These are phyloP conservation scores for Mesoligia furuncula DNA, from an alignment of 2,888 invertebrate genomes.

Conservation along the genomic window DNA sequence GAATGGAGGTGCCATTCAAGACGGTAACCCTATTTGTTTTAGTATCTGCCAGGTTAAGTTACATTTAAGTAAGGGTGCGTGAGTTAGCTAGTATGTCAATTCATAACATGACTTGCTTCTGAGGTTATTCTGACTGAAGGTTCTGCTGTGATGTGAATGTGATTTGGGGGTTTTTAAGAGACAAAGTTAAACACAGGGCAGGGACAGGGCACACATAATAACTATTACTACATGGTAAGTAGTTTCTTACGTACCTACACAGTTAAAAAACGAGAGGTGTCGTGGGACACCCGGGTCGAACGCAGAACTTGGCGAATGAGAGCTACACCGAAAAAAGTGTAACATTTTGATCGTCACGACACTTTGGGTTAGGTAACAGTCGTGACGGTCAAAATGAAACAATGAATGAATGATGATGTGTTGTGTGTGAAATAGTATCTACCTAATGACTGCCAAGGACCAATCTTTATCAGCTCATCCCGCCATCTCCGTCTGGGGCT, in stretches of 20 bases:
- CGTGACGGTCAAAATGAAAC: too few relatives aligned
- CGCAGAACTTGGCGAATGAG: too few relatives aligned
- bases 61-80: constrained; percentile 7
- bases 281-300: too few relatives aligned
- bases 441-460: not conserved
- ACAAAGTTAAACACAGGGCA: not conserved
- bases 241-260: too few relatives aligned
- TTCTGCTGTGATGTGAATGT: not conserved
- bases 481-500: too few relatives aligned
- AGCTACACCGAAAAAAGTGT: too few relatives aligned
- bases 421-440: not conserved
- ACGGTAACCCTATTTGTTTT: constrained; percentile 36
- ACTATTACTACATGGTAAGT: not conserved
- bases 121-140: constrained; percentile 4
- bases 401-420: too few relatives aligned
- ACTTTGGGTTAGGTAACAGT: too few relatives aligned
- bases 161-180: not conserved
- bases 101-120: constrained; percentile 32
- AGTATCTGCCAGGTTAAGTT: not conserved
- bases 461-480: too few relatives aligned
- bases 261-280: too few relatives aligned
- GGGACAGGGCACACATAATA: not conserved
- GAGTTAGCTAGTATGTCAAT: constrained; percentile 44
- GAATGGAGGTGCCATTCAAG: constrained; percentile 7
- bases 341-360: too few relatives aligned